Evolutionary conservation across 2,888 invertebrate species (phyloP).

Genomic region (Encarsia formosa): DNA sequence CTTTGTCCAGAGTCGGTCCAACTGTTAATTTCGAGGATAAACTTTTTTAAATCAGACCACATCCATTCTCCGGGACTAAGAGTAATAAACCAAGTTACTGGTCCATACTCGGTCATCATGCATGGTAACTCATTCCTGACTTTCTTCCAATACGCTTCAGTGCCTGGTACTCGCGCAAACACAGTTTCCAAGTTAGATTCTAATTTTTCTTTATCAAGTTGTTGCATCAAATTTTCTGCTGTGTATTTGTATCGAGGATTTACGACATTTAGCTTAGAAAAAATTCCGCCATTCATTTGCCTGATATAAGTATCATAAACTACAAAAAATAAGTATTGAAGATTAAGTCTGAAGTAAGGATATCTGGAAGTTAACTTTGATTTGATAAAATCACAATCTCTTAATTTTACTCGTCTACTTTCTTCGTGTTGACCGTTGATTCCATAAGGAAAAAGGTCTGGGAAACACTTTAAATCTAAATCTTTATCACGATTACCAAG

Average conservation of each 20-base stretch:
- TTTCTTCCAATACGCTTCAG: slow-evolving; percentile 28
- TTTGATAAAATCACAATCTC: too few species aligned
- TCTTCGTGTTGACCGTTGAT: slow-evolving; percentile 23
- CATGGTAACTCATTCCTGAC: too few species aligned
- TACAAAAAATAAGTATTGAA: too few species aligned
- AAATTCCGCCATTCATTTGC: slow-evolving; percentile 25
- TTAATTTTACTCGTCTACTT: too few species aligned
- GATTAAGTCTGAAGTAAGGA: too few species aligned
- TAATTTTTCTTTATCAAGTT: not conserved
- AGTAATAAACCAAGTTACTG: slow-evolving; percentile 34
- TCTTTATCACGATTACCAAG: slow-evolving; percentile 22
- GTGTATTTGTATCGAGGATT: too few species aligned
- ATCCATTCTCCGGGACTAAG: slow-evolving; percentile 33
- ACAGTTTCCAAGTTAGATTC: slow-evolving; percentile 6
- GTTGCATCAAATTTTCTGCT: too few species aligned
- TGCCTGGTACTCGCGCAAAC: slow-evolving; percentile 29
- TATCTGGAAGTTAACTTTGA: too few species aligned
- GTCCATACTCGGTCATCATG: too few species aligned
- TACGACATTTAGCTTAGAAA: too few species aligned
- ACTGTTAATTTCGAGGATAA: slow-evolving; percentile 33
- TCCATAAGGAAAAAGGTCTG: slow-evolving; percentile 27
- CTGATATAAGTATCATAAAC: slow-evolving; percentile 32
- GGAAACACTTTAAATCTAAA: slow-evolving; percentile 31
- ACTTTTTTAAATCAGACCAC: slow-evolving; percentile 36
- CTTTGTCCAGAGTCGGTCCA: slow-evolving; percentile 29